phyloP scores from a whole-genome alignment of 2,888 invertebrate species.

The Lepidocyrtoides sp. region DNA sequence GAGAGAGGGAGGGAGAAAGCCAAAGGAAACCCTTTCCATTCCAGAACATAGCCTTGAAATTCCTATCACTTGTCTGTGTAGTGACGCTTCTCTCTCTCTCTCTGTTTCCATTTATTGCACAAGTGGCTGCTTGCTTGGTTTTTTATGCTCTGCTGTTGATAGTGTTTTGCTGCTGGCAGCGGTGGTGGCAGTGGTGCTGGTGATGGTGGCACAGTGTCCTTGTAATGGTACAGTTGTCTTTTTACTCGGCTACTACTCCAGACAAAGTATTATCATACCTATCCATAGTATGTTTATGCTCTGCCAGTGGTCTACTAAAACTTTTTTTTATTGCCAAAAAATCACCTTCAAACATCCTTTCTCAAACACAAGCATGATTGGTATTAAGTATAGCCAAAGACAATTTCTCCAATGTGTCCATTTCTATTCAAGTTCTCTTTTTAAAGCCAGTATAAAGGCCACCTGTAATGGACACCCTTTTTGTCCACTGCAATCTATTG shows the following conservation, averaged over 20 bases:
- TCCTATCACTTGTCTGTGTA: conserved; percentile 34
- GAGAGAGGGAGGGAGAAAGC: conserved; percentile 19
- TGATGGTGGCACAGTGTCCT: conserved; percentile 34
- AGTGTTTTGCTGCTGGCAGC: not conserved
- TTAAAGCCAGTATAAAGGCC: conserved; percentile 35
- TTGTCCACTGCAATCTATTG: conserved; percentile 7
- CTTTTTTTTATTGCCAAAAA: conserved; percentile 22
- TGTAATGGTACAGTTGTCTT: conserved; percentile 49
- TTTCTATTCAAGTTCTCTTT: not conserved
- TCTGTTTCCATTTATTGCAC: conserved; percentile 16
- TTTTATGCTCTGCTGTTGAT: conserved; percentile 17
- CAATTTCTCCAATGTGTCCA: conserved; percentile 10
- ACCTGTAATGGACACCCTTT: conserved; percentile 36
- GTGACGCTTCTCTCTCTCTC: not conserved
- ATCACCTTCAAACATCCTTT: conserved; percentile 59
- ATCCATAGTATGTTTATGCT: not conserved
- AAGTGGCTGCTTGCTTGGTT: not conserved
- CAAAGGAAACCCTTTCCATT: conserved; percentile 45
- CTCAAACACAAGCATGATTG: not conserved
- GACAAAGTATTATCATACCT: not conserved
- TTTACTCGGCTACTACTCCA: conserved; percentile 3
- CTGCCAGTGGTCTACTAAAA: not conserved
- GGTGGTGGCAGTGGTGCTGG: not conserved
- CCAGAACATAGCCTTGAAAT: conserved; percentile 57
- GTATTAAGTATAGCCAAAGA: not conserved